Conservation (phyloP, 2,797 vertebrate species). For the Thalassophryne amazonica region DNA sequence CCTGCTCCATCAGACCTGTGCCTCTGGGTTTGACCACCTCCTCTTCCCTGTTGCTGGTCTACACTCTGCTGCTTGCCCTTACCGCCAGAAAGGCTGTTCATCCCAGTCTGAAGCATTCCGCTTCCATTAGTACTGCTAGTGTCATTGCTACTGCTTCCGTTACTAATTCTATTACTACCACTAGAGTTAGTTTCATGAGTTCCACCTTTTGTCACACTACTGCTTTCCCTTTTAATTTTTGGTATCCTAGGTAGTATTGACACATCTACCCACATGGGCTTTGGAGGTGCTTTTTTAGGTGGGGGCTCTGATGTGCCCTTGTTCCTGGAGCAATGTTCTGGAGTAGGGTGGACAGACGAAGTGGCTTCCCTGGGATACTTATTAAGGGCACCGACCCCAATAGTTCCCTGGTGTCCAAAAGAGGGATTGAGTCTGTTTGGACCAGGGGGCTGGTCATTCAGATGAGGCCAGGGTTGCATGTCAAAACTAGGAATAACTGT, state of each 20-base stretch:
- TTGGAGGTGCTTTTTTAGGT: constrained; percentile 64
- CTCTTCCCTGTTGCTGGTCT: constrained; percentile 65
- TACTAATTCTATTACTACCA: constrained; percentile 40
- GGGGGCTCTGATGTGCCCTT: constrained; percentile 36
- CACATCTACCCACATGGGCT: constrained; percentile 83
- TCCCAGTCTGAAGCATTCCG: constrained; percentile 74
- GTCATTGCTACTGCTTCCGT: constrained; percentile 53
- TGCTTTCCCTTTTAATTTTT: constrained; percentile 85
- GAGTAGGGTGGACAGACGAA: constrained; percentile 6
- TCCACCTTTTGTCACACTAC: constrained; percentile 12
- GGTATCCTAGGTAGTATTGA: constrained; percentile 93
- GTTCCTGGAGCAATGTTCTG: constrained; percentile 41
- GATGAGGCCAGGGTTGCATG: constrained; percentile 24
- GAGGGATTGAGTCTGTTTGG: constrained; percentile 22
- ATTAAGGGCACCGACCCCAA: constrained; percentile 11
- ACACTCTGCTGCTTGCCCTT: constrained; percentile 71
- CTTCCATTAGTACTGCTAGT: constrained; percentile 31
- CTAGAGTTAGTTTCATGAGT: constrained; percentile 6
- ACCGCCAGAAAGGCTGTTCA: constrained; percentile 85
- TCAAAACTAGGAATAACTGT: constrained; percentile 10
- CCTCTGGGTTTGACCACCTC: constrained; percentile 57
- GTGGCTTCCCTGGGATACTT: constrained; percentile 4
- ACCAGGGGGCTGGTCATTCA: constrained; percentile 35
- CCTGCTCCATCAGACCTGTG: constrained; percentile 37
- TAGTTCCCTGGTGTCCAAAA: constrained; percentile 10